phyloP scores from a whole-genome alignment of 2,888 invertebrate species.

The Stramonita haemastoma region DNA sequence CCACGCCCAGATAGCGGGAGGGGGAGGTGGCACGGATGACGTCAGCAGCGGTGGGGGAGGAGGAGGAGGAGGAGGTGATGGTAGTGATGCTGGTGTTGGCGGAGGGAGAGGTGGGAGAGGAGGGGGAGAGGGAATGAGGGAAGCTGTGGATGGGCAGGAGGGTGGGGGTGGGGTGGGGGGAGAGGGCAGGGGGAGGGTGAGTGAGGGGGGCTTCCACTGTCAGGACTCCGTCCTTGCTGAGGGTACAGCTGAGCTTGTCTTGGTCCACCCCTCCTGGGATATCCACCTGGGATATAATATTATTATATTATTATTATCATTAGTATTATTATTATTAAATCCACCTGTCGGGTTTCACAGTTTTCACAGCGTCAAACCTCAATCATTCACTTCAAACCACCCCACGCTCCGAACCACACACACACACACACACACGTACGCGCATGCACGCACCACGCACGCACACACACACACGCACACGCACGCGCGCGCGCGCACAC shows the following conservation, averaged over 20 bases:
- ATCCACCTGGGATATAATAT: slow-evolving; percentile 59
- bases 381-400: no score
- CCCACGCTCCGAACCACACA: no score
- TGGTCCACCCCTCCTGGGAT: slow-evolving; percentile 70
- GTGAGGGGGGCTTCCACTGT: slow-evolving; percentile 68
- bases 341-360: no score
- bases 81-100: not conserved
- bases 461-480: no score
- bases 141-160: slow-evolving; percentile 62
- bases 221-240: slow-evolving; percentile 72
- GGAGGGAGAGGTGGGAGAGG: not conserved
- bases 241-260: slow-evolving; percentile 66
- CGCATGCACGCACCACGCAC: no score
- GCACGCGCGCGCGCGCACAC: no score
- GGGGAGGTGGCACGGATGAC: slow-evolving; percentile 25
- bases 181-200: slow-evolving; percentile 40
- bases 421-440: no score
- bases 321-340: no score
- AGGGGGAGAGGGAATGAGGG: not conserved
- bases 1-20: slow-evolving; percentile 59
- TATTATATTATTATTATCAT: no score
- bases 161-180: slow-evolving; percentile 46
- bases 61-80: not conserved
- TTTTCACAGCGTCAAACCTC: no score
- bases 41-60: not conserved